Evolutionary conservation across 2,888 invertebrate species (phyloP).

Genomic region (Periphyllus acericola): DNA sequence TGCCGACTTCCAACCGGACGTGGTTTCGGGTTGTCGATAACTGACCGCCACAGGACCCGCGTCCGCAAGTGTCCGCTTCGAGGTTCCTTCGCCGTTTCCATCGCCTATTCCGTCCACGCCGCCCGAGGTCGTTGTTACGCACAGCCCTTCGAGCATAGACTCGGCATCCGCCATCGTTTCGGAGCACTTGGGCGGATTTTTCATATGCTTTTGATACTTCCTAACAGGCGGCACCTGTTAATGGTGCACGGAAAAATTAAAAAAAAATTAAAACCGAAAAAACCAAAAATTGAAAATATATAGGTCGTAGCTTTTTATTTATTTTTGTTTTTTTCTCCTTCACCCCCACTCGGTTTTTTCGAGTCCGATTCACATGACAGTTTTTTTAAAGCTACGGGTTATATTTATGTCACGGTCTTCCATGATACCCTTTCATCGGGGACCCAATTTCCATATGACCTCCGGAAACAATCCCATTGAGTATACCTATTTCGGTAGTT

Average conservation of each 20-base stretch:
- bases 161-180: background rate
- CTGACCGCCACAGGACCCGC: too few species aligned
- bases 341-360: background rate
- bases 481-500: slow-evolving; percentile 7
- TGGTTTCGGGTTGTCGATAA: background rate
- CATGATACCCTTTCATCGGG: background rate
- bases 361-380: background rate
- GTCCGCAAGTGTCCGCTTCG: background rate
- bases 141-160: background rate
- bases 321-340: too few species aligned
- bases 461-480: slow-evolving; percentile 14
- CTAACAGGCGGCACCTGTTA: slow-evolving; percentile 28
- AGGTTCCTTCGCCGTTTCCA: background rate
- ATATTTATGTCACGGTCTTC: background rate
- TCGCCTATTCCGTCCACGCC: background rate
- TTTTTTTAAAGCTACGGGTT: background rate
- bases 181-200: background rate
- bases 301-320: background rate
- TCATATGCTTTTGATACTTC: background rate
- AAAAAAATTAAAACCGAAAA: background rate
- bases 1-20: background rate
- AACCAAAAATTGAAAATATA: background rate
- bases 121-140: background rate
- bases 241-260: background rate
- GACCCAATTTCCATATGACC: background rate